These are phyloP conservation scores for Campoletis sonorensis DNA, from an alignment of 1,140 invertebrate genomes.

Conservation along the genomic window DNA sequence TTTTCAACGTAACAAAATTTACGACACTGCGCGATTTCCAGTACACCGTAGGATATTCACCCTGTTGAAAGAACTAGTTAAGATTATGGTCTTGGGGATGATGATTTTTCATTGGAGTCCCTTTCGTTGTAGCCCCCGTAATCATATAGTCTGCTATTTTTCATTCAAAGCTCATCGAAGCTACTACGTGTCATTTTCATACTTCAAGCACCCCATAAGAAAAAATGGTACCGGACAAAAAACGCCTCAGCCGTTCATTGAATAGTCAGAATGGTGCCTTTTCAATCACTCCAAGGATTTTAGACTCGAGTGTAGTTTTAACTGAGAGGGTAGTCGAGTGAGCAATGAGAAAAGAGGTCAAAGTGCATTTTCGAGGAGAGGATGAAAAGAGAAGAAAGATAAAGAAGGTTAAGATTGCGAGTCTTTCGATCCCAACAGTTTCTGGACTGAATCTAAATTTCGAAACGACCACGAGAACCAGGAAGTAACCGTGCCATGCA, in stretches of 20 bases:
- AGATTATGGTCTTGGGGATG: too few species aligned
- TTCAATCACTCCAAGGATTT: conserved; percentile 3
- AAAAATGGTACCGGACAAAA: too few species aligned
- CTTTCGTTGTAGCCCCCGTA: too few species aligned
- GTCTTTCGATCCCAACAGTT: conserved; percentile 26
- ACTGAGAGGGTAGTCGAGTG: conserved; percentile 1
- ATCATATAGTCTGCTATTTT: too few species aligned
- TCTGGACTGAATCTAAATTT: conserved; percentile 39
- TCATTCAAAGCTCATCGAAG: too few species aligned
- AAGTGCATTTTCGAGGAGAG: conserved; percentile 5
- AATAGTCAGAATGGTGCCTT: too few species aligned
- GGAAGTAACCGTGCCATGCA: conserved; percentile 20
- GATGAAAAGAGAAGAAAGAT: neutral
- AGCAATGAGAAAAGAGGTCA: conserved; percentile 19
- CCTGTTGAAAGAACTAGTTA: too few species aligned
- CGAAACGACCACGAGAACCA: conserved; percentile 30
- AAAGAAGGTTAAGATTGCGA: conserved; percentile 10
- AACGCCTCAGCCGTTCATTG: too few species aligned
- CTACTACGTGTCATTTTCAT: too few species aligned
- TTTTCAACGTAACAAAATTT: neutral
- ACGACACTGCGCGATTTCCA: neutral
- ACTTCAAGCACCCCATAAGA: too few species aligned
- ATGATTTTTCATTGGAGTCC: too few species aligned
- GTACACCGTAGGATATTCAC: too few species aligned
- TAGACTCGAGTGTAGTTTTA: neutral